These are phyloP conservation scores for Sycophila texana DNA, from an alignment of 2,888 invertebrate species.

Conservation along the genomic window DNA sequence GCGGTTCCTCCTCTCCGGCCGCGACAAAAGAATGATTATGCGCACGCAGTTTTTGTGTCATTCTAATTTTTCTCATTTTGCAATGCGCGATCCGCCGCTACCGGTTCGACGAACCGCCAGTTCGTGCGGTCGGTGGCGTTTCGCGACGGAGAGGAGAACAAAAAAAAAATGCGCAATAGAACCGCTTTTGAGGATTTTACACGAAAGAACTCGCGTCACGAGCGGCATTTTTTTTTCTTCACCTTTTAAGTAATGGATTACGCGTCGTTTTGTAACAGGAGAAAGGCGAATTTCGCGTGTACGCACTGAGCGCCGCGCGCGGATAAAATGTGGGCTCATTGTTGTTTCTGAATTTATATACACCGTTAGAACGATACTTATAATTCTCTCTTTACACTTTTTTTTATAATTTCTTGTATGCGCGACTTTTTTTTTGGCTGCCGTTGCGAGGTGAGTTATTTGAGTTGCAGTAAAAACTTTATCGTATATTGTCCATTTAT, in stretches of 20 bases:
- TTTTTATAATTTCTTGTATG: too few relatives aligned
- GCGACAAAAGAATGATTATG: neutral
- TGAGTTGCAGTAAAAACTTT: too few relatives aligned
- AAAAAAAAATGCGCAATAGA: constrained; percentile 15
- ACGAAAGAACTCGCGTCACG: neutral
- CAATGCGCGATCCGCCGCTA: neutral
- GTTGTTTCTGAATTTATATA: constrained; percentile 3
- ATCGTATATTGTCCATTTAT: too few relatives aligned
- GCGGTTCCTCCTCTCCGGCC: neutral
- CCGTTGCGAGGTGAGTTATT: too few relatives aligned
- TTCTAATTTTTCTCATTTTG: neutral
- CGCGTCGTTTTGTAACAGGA: constrained; percentile 33
- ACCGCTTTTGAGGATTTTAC: neutral
- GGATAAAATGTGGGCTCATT: constrained; percentile 10
- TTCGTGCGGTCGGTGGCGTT: neutral
- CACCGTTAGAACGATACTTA: neutral
- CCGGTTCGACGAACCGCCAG: neutral
- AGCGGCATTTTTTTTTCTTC: neutral
- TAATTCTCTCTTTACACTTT: neutral
- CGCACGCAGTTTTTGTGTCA: neutral
- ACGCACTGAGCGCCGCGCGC: neutral
- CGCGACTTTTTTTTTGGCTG: too few relatives aligned
- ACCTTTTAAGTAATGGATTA: constrained; percentile 33
- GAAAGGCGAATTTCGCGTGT: constrained; percentile 23
- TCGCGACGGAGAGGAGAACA: neutral